Evolutionary conservation across 2,888 invertebrate genomes (phyloP), one percentile per base, ranked within the genome.

Genomic region (Andrena dorsata): DNA sequence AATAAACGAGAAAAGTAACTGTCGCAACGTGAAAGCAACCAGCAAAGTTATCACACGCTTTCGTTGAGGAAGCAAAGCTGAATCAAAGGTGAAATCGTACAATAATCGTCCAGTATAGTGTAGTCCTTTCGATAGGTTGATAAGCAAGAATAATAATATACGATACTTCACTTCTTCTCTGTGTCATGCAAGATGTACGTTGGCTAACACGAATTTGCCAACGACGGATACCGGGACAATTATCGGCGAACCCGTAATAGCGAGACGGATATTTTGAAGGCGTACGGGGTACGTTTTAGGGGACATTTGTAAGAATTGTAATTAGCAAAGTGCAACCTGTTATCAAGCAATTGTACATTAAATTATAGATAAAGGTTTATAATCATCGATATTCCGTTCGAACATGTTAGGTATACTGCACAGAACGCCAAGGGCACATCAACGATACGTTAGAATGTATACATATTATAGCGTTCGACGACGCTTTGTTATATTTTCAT

Each of bases 1-100:
- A 84, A 90, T 76, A 92, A 90, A 80, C 90, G 88, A 64, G 93
- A 93, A 13, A 93, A 93, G 79, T 86, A 72, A 63, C 56, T 53
- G 26, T 26, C 20, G 41, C 6, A 26, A 61, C 20, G 41, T 49
- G 13, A 61, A 28, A 47, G 20, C 26, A 72, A 65, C 56, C 61
- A 61, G 53, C 16, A n/a, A n/a, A 49, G 23, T 16, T 6, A 16
- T 26, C n/a, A 13, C 6, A 32, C n/a, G 13, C 35, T 56, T 26
- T n/a, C n/a, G 60, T 32, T 8, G 65, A 30, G 30, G 23, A 26
- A 32, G 1, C 1, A 4, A 10, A 60, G 16, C n/a, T 7, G 26
- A 63, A 32, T 41, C 16, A 32, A 79, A 70, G 20, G 28, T 70
- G 69, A 73, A 71, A 30, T 5, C 32, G 61, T 82, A 76, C 75